Evolutionary conservation across 2,113 vertebrate species (phyloP).

Genomic region (Fregetta grallaria): DNA sequence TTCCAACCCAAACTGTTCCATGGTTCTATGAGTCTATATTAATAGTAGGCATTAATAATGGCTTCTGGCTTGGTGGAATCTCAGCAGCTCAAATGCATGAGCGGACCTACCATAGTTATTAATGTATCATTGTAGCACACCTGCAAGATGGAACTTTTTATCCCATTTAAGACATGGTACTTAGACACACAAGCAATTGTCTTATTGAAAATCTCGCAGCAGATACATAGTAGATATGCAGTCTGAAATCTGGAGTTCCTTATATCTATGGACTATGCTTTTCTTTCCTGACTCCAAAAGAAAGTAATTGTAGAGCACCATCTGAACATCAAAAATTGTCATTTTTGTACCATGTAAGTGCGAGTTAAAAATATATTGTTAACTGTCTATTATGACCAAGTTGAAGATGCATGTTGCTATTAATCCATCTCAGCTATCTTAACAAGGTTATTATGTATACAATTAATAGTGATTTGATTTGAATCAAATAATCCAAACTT

Average conservation of each 20-base stretch:
- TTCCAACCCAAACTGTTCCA: neutral
- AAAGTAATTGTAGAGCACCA: neutral
- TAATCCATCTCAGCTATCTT: neutral
- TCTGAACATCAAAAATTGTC: neutral
- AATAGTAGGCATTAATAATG: neutral
- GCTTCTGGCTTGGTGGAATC: neutral
- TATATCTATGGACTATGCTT: neutral
- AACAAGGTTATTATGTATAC: neutral
- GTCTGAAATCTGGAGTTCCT: neutral
- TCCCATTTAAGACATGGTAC: neutral
- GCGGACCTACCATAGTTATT: neutral
- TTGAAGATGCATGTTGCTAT: neutral
- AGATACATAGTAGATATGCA: rapidly evolving
- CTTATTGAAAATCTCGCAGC: neutral
- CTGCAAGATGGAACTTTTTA: neutral
- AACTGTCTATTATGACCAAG: neutral
- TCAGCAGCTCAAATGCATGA: neutral
- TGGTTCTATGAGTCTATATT: neutral
- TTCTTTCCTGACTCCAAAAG: neutral
- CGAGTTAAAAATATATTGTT: neutral
- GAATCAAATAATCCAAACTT: neutral
- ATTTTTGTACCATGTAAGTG: neutral
- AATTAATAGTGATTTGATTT: neutral
- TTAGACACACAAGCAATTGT: neutral
- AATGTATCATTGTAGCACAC: neutral